Evolutionary conservation across 2,888 invertebrate species (phyloP), one percentile per base, ranked within the genome.

Genomic region (Choristoneura rosaceana): DNA sequence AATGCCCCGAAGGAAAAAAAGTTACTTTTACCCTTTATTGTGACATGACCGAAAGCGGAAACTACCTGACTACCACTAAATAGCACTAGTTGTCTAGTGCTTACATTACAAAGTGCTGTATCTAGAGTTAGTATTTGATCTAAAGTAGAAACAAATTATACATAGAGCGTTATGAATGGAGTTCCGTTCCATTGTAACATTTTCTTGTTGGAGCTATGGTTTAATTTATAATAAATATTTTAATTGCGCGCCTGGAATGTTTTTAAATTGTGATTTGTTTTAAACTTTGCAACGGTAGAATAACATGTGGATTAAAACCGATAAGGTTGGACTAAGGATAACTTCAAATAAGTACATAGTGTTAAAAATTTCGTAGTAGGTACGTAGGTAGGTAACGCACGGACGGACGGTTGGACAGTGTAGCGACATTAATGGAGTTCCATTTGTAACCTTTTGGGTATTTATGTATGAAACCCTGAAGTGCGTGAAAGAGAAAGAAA

Each of bases 141-240:
- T 63, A 69, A 4, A 14, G 55, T 25, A 17, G 33, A 47, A 62
- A 33, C 43, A 33, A n/a, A 38, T 61, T 59, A 12, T 12, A 41
- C 9, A 63, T 58, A 14, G 67, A 15, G 43, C 55, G 15, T 14
- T 59, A 43, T 73, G 73, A 73, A 73, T 69, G 64, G 73, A 69
- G 68, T 73, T 73, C 68, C 73, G 68, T 59, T 68, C 50, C 52
- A 73, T 73, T 73, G 68, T 69, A 47, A 33, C 33, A 70, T 45
- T 47, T 55, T 47, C 47, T 64, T 34, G 62, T 45, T 43, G 50
- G 34, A 41, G 58, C 58, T 15, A 38, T 15, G 25, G 45, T 62
- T 67, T 67, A 45, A 67, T 71, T 25, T 61, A 66, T 58, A 60
- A 47, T 65, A 65, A 70, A 71, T 71, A 66, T 66, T 71, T 61